A percentile compares a stretch with the other conserved stretches of the same genome.
These are phyloP conservation scores for Pionites leucogaster DNA, from an alignment of 2,113 vertebrate species.

Conservation along the genomic window DNA sequence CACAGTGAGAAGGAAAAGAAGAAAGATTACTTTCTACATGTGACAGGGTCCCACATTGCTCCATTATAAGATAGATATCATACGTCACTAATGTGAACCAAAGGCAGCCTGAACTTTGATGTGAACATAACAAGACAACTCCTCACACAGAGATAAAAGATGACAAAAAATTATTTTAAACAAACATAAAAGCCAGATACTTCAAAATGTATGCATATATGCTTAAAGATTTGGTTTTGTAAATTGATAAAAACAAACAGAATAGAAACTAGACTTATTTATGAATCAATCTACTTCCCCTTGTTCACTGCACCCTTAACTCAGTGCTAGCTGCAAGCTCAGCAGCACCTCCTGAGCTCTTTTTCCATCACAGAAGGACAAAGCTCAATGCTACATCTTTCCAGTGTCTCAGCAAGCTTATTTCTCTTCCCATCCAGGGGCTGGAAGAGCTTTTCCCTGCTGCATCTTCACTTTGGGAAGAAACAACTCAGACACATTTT, in stretches of 20 bases:
- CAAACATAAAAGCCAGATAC: not conserved
- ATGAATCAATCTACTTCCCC: not conserved
- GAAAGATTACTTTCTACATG: not conserved
- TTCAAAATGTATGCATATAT: not conserved
- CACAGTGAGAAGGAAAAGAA: not conserved
- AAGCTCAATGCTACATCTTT: rapidly evolving
- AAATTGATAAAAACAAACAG: not conserved
- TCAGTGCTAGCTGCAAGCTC: not conserved
- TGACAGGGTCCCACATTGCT: not conserved
- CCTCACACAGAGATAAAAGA: not conserved
- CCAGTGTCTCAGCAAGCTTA: not conserved
- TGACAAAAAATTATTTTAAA: not conserved
- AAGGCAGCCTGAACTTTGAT: not conserved
- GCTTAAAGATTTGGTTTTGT: not conserved
- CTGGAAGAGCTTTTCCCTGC: not conserved
- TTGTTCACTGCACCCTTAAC: not conserved
- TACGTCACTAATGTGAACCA: not conserved
- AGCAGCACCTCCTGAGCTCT: rapidly evolving
- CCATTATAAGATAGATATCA: not conserved
- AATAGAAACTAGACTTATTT: not conserved
- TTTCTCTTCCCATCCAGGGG: not conserved
- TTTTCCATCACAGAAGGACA: not conserved
- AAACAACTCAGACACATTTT: not conserved
- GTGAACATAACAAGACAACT: not conserved
- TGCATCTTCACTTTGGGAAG: not conserved